Percentiles rank a stretch among this genome's conserved stretches.
Conservation (phyloP, 2,888 invertebrate species). For the Druceiella hillmani region DNA sequence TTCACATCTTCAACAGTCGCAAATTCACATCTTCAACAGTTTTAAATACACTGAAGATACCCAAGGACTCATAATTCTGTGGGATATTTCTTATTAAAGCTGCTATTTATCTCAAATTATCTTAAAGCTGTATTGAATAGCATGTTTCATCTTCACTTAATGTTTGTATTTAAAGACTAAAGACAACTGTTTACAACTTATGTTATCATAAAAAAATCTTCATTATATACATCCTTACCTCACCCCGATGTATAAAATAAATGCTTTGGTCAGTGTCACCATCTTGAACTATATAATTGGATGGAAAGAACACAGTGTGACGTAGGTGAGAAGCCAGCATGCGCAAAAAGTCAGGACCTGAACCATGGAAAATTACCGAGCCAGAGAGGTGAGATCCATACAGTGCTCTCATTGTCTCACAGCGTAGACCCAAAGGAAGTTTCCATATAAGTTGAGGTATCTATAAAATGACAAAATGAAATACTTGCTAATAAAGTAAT, state of each 20-base stretch:
- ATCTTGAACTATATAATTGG: slow-evolving; percentile 51
- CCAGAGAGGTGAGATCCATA: slow-evolving; percentile 46
- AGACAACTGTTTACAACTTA: background rate
- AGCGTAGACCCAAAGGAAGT: slow-evolving; percentile 42
- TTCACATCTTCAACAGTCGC: too few relatives aligned
- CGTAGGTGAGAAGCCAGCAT: slow-evolving; percentile 48
- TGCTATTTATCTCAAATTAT: too few relatives aligned
- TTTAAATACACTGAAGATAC: too few relatives aligned
- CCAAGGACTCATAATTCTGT: too few relatives aligned
- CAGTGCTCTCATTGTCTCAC: slow-evolving; percentile 46
- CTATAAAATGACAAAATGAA: slow-evolving; percentile 23
- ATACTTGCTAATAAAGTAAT: slow-evolving; percentile 2
- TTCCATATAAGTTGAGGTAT: slow-evolving; percentile 39
- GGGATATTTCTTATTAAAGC: too few relatives aligned
- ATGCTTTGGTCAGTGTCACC: slow-evolving; percentile 52
- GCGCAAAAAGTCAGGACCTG: slow-evolving; percentile 43
- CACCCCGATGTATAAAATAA: slow-evolving; percentile 52
- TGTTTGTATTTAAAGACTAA: slow-evolving; percentile 10
- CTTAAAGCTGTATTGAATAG: too few relatives aligned
- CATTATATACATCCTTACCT: too few relatives aligned
- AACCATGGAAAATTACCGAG: slow-evolving; percentile 46
- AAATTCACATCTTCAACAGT: too few relatives aligned
- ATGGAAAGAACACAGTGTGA: slow-evolving; percentile 49
- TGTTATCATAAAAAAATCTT: background rate
- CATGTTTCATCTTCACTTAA: too few relatives aligned